Conservation (phyloP, 2,797 vertebrate genomes). For the Thripadectes ignobilis region DNA sequence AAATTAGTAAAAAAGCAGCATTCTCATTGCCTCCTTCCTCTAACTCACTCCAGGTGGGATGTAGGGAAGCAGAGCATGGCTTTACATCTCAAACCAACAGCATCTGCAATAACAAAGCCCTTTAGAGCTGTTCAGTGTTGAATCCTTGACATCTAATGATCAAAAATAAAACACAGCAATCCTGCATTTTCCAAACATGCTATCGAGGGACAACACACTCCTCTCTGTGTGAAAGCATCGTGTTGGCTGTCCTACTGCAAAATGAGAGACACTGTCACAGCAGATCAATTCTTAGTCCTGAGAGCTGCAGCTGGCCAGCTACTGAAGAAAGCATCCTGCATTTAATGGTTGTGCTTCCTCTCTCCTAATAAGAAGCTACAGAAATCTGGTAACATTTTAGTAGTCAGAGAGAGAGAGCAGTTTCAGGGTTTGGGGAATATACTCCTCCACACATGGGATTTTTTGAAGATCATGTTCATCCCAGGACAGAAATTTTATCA, state of each 20-base stretch:
- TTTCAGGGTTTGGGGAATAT: not conserved
- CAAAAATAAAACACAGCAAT: not conserved
- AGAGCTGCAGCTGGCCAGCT: not conserved
- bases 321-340: not conserved
- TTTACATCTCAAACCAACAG: not conserved
- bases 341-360: not conserved
- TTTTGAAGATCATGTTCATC: not conserved
- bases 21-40: not conserved
- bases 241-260: not conserved
- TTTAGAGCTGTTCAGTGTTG: not conserved
- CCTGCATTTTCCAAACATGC: not conserved
- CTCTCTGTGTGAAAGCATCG: not conserved
- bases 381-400: not conserved
- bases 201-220: not conserved
- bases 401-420: not conserved
- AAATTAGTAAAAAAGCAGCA: not conserved
- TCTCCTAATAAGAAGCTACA: not conserved
- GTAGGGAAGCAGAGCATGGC: not conserved
- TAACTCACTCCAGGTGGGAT: not conserved
- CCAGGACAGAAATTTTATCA: not conserved
- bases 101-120: not conserved
- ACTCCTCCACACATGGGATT: rapidly evolving
- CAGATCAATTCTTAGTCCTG: not conserved
- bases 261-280: not conserved
- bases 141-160: not conserved